Conservation (phyloP, 2,888 invertebrate genomes). For the Boloria euphrosyne region DNA sequence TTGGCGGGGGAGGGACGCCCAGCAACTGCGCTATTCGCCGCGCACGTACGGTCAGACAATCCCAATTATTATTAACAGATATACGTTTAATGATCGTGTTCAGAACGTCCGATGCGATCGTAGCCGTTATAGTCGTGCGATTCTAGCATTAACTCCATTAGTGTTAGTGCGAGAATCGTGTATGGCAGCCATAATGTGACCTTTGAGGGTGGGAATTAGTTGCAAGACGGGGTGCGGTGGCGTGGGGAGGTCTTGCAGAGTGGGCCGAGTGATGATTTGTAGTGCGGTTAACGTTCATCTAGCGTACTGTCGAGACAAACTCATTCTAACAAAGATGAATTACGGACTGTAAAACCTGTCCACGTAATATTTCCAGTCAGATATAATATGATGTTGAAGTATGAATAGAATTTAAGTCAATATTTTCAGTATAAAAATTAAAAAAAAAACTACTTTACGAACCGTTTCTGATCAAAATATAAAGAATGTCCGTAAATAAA, state of each 20-base stretch:
- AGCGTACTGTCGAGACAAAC: conserved; percentile 59
- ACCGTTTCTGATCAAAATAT: not conserved
- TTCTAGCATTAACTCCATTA: conserved; percentile 52
- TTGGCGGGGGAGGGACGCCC: conserved; percentile 43
- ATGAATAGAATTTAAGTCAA: conserved; percentile 9
- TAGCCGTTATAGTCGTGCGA: conserved; percentile 23
- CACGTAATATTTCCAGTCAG: conserved; percentile 46
- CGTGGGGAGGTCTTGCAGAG: conserved; percentile 56
- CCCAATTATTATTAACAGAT: conserved; percentile 76
- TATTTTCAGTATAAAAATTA: conserved; percentile 2
- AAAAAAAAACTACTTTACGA: not conserved
- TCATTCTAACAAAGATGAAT: conserved; percentile 65
- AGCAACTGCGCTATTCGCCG: conserved; percentile 75
- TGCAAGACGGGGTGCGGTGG: conserved; percentile 50
- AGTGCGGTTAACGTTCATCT: conserved; percentile 68
- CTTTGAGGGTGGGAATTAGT: conserved; percentile 60
- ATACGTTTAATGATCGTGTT: conserved; percentile 75
- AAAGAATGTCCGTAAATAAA: not conserved
- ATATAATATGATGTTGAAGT: conserved; percentile 1
- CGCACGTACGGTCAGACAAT: conserved; percentile 77
- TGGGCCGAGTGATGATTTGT: conserved; percentile 72
- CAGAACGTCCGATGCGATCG: conserved; percentile 42
- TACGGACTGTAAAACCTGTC: conserved; percentile 42
- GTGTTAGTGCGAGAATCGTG: conserved; percentile 61
- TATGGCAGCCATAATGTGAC: conserved; percentile 37